These are phyloP conservation scores for Lipotes vexillifer DNA, from an alignment of 2,113 vertebrate species.

Conservation along the genomic window DNA sequence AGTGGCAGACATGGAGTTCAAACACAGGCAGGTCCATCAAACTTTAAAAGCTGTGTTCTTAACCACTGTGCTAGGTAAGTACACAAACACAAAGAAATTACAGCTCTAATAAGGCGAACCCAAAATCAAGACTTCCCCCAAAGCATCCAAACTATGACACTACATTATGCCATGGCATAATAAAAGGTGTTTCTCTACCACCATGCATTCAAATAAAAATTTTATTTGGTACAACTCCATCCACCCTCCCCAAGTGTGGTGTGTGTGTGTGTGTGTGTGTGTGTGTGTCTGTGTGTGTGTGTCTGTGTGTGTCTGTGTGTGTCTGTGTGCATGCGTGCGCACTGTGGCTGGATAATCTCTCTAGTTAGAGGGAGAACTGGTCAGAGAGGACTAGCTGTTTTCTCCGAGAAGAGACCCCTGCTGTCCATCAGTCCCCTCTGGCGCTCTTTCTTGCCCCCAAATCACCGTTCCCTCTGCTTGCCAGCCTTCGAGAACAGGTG, in stretches of 20 bases:
- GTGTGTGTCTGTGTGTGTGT: background rate
- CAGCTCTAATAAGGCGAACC: background rate
- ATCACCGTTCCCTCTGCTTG: background rate
- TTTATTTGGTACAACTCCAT: background rate
- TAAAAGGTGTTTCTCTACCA: background rate
- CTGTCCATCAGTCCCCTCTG: background rate
- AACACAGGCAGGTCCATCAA: background rate
- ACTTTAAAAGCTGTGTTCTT: background rate
- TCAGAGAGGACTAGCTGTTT: conserved; percentile 23
- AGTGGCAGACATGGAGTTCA: background rate
- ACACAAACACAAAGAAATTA: background rate
- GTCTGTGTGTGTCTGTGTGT: background rate
- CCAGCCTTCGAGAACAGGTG: conserved; percentile 3
- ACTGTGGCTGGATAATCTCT: background rate
- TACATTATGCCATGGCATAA: background rate
- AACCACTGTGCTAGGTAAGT: background rate
- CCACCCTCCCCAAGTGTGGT: background rate
- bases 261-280: too few species aligned
- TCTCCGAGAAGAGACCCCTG: conserved; percentile 1
- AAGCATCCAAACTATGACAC: background rate
- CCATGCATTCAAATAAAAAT: background rate
- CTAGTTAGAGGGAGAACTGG: background rate
- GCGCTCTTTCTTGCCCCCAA: background rate
- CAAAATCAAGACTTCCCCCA: conserved; percentile 11
- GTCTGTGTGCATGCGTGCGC: accelerated